Evolutionary conservation across 2,113 vertebrate species (phyloP).

Genomic region (Silurus glanis): DNA sequence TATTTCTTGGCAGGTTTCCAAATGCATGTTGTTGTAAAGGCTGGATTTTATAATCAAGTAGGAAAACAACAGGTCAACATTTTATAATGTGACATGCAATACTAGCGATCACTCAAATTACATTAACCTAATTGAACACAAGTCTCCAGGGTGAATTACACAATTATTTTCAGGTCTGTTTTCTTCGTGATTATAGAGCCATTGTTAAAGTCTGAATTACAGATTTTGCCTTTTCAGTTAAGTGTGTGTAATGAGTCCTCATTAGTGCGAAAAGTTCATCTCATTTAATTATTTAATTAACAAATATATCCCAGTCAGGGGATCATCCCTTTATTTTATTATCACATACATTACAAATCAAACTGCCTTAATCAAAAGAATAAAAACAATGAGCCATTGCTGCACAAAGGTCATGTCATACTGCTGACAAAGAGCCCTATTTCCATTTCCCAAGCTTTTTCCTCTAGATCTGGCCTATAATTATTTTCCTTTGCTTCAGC

Average conservation of each 20-base stretch:
- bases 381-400: neutral
- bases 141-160: neutral
- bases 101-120: neutral
- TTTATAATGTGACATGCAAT: neutral
- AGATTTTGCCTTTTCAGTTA: neutral
- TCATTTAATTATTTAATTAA: neutral
- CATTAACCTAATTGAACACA: conserved; percentile 8
- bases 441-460: neutral
- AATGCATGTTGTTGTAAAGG: neutral
- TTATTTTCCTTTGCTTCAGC: neutral
- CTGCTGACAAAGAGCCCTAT: neutral
- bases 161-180: neutral
- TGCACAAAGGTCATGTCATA: neutral
- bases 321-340: conserved; percentile 17
- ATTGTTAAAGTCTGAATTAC: neutral
- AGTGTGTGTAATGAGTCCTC: neutral
- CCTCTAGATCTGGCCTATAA: neutral
- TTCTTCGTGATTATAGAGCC: neutral
- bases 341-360: neutral
- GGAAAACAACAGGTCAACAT: neutral
- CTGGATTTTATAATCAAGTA: conserved; percentile 1
- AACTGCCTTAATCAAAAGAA: neutral
- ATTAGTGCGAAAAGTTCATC: neutral
- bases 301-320: neutral
- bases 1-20: neutral